These are phyloP conservation scores for Dendronephthya gigantea DNA, from an alignment of 64 coral and sea anemone species.

Conservation along the genomic window DNA sequence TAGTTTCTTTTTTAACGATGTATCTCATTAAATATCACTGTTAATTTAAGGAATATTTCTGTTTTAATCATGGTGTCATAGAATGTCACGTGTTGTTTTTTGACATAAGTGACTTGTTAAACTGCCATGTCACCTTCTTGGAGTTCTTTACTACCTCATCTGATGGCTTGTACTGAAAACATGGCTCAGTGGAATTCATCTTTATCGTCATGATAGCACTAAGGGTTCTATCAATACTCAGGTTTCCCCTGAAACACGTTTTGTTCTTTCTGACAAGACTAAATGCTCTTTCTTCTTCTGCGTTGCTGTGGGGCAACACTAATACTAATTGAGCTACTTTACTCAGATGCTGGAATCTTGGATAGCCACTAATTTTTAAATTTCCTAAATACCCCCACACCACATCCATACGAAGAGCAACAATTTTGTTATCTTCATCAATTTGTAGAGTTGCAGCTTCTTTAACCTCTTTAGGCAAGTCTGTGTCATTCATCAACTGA, in stretches of 20 bases:
- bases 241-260: not conserved
- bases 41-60: too few relatives aligned
- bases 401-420: not conserved
- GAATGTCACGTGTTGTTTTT: not conserved
- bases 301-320: not conserved
- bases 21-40: too few relatives aligned
- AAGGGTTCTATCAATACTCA: not conserved
- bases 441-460: not conserved
- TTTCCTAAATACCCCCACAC: not conserved
- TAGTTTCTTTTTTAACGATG: too few relatives aligned
- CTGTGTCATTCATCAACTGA: not conserved
- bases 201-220: not conserved
- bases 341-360: not conserved
- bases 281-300: not conserved
- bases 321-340: not conserved
- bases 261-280: not conserved
- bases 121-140: not conserved
- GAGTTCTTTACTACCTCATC: not conserved
- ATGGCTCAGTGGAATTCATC: not conserved
- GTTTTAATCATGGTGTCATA: not conserved
- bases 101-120: not conserved
- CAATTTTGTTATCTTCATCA: not conserved
- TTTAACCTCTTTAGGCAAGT: not conserved
- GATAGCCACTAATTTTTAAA: not conserved
- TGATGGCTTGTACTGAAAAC: not conserved